Evolutionary conservation across 2,113 vertebrate genomes (phyloP).

Genomic region (Picathartes gymnocephalus): DNA sequence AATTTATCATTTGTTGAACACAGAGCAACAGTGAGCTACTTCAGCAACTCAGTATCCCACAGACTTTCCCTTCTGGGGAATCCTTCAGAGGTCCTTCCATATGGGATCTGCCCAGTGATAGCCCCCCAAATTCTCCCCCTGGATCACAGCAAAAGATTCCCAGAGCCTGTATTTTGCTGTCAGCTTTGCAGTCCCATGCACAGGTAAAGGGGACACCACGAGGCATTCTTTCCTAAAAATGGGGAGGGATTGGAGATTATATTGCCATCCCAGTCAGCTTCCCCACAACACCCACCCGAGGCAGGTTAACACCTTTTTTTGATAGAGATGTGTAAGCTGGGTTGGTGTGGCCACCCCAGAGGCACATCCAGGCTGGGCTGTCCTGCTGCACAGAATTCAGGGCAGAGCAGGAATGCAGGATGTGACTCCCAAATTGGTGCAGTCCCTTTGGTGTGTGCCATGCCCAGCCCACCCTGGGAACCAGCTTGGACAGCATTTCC

Average conservation of each 20-base stretch:
- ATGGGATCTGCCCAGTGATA: neutral
- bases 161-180: neutral
- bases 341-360: neutral
- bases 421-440: rapidly evolving
- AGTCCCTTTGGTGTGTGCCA: rapidly evolving
- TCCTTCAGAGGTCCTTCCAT: neutral
- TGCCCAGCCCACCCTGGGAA: neutral
- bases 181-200: neutral
- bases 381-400: rapidly evolving
- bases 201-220: neutral
- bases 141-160: neutral
- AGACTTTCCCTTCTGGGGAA: neutral
- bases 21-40: neutral
- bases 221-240: neutral
- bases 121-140: neutral
- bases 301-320: neutral
- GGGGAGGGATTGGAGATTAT: neutral
- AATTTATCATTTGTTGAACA: neutral
- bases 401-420: neutral
- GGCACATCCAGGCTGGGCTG: neutral
- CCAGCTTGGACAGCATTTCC: rapidly evolving
- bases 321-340: neutral
- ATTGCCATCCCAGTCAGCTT: neutral
- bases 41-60: neutral
- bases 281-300: neutral